These are phyloP conservation scores for Halocaridina rubra DNA, from an alignment of 2,888 invertebrate species.

Conservation along the genomic window DNA sequence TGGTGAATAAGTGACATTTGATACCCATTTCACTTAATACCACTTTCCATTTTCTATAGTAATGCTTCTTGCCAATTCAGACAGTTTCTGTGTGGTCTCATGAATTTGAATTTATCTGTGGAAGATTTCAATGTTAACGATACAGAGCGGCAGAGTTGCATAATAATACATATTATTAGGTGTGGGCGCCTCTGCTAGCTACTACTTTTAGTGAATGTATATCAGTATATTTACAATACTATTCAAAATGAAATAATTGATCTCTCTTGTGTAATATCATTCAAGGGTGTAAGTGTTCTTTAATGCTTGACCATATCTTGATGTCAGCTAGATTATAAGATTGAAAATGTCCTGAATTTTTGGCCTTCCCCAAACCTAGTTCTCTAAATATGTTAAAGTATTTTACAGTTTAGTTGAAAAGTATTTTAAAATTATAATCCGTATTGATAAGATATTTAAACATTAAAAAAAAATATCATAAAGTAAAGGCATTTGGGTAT, in stretches of 20 bases:
- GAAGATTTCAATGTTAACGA: too few relatives aligned
- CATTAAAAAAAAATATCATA: too few relatives aligned
- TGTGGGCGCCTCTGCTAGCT: slow-evolving; percentile 25
- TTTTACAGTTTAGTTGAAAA: too few relatives aligned
- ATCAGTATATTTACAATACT: slow-evolving; percentile 5
- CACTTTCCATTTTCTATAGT: too few relatives aligned
- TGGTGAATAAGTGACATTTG: too few relatives aligned
- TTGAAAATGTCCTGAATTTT: background rate
- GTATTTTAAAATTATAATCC: too few relatives aligned
- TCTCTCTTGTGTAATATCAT: slow-evolving; percentile 6
- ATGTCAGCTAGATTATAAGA: background rate
- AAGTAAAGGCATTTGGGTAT: too few relatives aligned
- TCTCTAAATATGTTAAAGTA: background rate
- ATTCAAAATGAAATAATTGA: slow-evolving; percentile 17
- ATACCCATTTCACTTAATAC: too few relatives aligned
- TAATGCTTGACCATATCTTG: slow-evolving; percentile 1
- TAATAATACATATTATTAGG: slow-evolving; percentile 27
- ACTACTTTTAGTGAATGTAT: background rate
- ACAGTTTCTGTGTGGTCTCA: too few relatives aligned
- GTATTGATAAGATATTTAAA: too few relatives aligned
- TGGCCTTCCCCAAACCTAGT: slow-evolving; percentile 30
- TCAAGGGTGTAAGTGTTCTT: slow-evolving; percentile 29
- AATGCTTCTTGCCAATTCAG: too few relatives aligned
- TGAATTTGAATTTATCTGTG: too few relatives aligned
- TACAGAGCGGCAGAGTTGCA: slow-evolving; percentile 20